Base-by-base conservation (phyloP, 2,797 vertebrate species). In the Tragelaphus eurycerus region DNA sequence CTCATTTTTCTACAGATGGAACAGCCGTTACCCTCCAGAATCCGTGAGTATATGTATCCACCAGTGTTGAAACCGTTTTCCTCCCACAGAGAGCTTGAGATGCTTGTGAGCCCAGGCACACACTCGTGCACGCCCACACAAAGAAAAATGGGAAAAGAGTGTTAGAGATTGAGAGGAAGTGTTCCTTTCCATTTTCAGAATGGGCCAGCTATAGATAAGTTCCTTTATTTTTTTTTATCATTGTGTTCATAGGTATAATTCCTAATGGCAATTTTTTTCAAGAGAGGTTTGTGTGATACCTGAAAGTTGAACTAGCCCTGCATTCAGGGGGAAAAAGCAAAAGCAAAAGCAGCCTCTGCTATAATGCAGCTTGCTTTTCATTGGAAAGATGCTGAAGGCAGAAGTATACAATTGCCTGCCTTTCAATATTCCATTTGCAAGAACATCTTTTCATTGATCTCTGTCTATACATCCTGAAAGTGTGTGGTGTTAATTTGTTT, bases 381-480 rank as follows among this genome's bases (percentile, higher is more conserved):
- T 12, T 76, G 74, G 87, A 74, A 97, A 93, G 71, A n/a, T 88
- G 87, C 95, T 93, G 62, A 97, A 86, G 90, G 95, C 93, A 89
- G 57, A 74, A 31, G 62, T 71, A 60, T 87, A 90, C 96, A 86
- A 93, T 34, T 95, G 90, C 89, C 52, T 82, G 83, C 93, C 90
- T 96, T 98, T 97, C 93, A 87, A 93, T 97, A 97, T 91, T 96
- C 96, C 84, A 96, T 97, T 97, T 96, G 90, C 90, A 95, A 96
- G 96, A 97, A 94, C 92, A 96, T 97, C 90, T 97, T 95, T 96
- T 90, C 96, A 97, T 97, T 94, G 97, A 98, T 96, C 92, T 96
- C 94, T 85, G 90, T 96, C 97, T 87, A 13, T 95, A 90, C 71
- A 82, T 96, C 92, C 96, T 87, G 88, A 34, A 84, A 89, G 92